Conservation (phyloP, 2,888 invertebrate species). For the Siphlonurus alternatus region DNA sequence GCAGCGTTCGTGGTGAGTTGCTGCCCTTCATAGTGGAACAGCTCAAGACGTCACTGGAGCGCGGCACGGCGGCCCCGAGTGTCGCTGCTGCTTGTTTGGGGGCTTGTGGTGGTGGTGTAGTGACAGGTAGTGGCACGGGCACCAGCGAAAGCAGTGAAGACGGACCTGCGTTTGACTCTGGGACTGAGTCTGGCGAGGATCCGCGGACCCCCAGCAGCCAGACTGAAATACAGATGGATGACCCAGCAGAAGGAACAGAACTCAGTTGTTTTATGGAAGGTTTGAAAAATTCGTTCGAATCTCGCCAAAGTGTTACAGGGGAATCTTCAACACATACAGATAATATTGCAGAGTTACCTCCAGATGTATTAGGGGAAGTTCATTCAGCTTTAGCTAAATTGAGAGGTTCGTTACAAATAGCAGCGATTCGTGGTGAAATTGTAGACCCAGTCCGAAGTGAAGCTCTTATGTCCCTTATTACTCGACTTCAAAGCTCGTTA, state of each 20-base stretch:
- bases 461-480: conserved; percentile 49
- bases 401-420: conserved; percentile 17
- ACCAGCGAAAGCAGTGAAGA: conserved; percentile 14
- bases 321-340: conserved; percentile 15
- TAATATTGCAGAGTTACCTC: conserved; percentile 17
- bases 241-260: conserved; percentile 12
- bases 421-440: conserved; percentile 28
- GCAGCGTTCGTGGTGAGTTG: conserved; percentile 50
- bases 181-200: conserved; percentile 53
- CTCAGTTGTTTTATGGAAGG: conserved; percentile 19
- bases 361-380: conserved; percentile 16
- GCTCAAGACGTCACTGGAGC: conserved; percentile 27
- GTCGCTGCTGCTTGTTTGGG: background rate
- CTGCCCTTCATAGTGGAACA: conserved; percentile 32
- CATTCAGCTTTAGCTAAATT: conserved; percentile 20
- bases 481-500: conserved; percentile 43
- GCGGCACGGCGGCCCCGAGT: background rate
- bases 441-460: conserved; percentile 34
- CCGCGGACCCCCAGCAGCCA: conserved; percentile 24
- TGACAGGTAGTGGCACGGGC: conserved; percentile 11
- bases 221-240: conserved; percentile 5
- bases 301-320: conserved; percentile 26
- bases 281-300: conserved; percentile 13
- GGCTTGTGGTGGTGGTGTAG: background rate
- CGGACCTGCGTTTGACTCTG: conserved; percentile 38